Evolutionary conservation across 2,888 invertebrate genomes (phyloP).

Genomic region (Tetramorium bicarinatum): DNA sequence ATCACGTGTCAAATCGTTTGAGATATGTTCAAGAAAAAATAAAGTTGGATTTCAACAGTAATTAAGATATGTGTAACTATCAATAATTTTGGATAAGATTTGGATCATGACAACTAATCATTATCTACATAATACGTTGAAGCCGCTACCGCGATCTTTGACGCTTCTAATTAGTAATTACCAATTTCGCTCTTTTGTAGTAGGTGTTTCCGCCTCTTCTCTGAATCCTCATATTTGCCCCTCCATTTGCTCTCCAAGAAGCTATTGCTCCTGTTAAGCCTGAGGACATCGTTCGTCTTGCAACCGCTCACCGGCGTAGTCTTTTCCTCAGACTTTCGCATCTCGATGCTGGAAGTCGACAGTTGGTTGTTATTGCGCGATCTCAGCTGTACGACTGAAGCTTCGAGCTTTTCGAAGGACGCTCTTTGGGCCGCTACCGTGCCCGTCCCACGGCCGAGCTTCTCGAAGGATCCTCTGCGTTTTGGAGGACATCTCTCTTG

Average conservation of each 20-base stretch:
- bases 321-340: slow-evolving; percentile 67
- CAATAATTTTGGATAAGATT: background rate
- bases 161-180: slow-evolving; percentile 83
- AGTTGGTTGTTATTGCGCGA: slow-evolving; percentile 65
- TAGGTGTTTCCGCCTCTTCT: slow-evolving; percentile 90
- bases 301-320: slow-evolving; percentile 1
- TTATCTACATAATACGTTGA: slow-evolving; percentile 7
- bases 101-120: background rate
- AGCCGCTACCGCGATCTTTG: background rate
- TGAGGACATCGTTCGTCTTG: slow-evolving; percentile 63
- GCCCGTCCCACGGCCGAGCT: slow-evolving; percentile 77
- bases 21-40: background rate
- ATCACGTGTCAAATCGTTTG: background rate
- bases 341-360: slow-evolving; percentile 69
- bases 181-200: slow-evolving; percentile 91
- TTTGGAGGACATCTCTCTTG: slow-evolving; percentile 78
- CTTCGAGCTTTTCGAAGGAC: slow-evolving; percentile 83
- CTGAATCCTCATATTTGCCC: slow-evolving; percentile 91
- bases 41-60: background rate
- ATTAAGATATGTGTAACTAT: background rate
- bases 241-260: slow-evolving; percentile 87
- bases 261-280: slow-evolving; percentile 80
- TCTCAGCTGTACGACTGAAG: slow-evolving; percentile 69
- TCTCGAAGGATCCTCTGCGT: slow-evolving; percentile 77
- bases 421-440: slow-evolving; percentile 83